These are phyloP conservation scores for Mycteria americana DNA, from an alignment of 2,797 vertebrate genomes.

Conservation along the genomic window DNA sequence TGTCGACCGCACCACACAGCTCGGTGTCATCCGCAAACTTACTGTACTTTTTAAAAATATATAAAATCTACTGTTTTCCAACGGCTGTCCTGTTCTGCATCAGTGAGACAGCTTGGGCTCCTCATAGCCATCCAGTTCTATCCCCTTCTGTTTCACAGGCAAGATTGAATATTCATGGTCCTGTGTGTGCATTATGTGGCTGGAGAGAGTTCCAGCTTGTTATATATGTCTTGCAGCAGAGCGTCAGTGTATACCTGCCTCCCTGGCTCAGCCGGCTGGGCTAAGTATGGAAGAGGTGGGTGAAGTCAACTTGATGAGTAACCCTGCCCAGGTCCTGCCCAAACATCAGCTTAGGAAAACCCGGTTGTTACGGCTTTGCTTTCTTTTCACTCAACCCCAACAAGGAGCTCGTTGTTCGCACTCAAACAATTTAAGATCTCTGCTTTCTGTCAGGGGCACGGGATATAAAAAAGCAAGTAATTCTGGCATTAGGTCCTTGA, in stretches of 20 bases:
- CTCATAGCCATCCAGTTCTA: neutral
- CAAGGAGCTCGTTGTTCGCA: neutral
- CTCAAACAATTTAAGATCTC: neutral
- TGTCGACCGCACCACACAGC: too few relatives aligned
- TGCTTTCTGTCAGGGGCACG: neutral
- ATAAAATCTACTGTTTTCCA: neutral
- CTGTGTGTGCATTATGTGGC: rapidly evolving
- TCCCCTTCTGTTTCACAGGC: neutral
- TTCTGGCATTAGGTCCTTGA: neutral
- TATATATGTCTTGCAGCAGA: neutral
- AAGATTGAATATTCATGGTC: rapidly evolving
- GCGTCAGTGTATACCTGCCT: neutral
- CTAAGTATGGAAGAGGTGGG: neutral
- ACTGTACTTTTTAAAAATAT: neutral
- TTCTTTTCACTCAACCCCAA: neutral
- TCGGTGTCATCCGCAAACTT: neutral
- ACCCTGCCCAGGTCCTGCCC: neutral
- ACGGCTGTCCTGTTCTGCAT: rapidly evolving
- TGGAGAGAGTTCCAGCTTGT: neutral
- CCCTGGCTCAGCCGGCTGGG: neutral
- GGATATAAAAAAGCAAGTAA: neutral
- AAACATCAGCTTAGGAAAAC: neutral
- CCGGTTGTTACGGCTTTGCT: neutral
- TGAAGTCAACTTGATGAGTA: neutral
- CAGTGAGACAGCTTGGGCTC: neutral